These are phyloP conservation scores for Prosapia bicincta DNA, from an alignment of 2,888 invertebrate species.

Conservation along the genomic window DNA sequence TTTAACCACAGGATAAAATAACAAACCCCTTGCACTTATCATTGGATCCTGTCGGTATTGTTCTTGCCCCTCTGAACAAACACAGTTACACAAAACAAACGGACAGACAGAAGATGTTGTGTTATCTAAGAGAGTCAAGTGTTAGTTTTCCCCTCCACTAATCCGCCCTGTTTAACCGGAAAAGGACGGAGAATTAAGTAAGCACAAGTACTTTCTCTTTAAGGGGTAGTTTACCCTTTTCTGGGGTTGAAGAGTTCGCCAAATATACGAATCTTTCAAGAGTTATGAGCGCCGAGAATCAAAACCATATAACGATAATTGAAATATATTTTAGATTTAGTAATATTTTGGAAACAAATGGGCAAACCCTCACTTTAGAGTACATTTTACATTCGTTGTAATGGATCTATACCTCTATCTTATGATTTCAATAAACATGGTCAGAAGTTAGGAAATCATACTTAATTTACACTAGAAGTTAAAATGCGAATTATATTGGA, in stretches of 20 bases:
- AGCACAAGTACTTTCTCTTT: background rate
- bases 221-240: background rate
- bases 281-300: too few species aligned
- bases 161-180: background rate
- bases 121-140: background rate
- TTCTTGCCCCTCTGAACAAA: background rate
- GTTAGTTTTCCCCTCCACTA: background rate
- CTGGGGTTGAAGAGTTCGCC: background rate
- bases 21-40: background rate
- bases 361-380: too few species aligned
- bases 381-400: too few species aligned
- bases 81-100: background rate
- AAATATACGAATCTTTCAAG: background rate
- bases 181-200: background rate
- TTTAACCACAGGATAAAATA: background rate
- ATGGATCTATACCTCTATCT: too few species aligned
- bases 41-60: background rate
- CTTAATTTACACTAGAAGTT: too few species aligned
- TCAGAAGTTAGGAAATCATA: too few species aligned
- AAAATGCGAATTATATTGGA: too few species aligned
- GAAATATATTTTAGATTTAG: too few species aligned
- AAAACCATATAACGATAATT: too few species aligned
- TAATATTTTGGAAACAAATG: too few species aligned
- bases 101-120: background rate
- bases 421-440: too few species aligned